Conservation (phyloP, 2,888 invertebrate species). For the Coelinius sp. region DNA sequence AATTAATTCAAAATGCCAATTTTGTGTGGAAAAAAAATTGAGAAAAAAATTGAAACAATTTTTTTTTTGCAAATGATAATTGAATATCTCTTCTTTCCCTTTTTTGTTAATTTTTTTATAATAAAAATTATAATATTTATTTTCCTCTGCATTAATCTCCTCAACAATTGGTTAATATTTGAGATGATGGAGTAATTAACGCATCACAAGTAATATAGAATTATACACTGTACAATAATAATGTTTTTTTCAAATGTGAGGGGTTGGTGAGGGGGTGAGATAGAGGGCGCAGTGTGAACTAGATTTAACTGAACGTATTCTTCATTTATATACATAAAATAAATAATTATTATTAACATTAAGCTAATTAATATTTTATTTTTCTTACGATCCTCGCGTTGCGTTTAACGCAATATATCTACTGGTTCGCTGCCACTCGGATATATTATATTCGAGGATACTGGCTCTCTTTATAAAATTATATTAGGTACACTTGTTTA, state of each 20-base stretch:
- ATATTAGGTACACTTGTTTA: slow-evolving; percentile 69
- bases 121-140: slow-evolving; percentile 49
- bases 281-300: slow-evolving; percentile 33
- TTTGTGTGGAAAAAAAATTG: slow-evolving; percentile 37
- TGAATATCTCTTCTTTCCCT: not conserved
- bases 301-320: slow-evolving; percentile 56
- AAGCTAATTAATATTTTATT: slow-evolving; percentile 46
- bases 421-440: slow-evolving; percentile 45
- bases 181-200: slow-evolving; percentile 51
- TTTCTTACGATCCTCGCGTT: slow-evolving; percentile 21
- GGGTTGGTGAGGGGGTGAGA: not conserved
- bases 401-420: slow-evolving; percentile 11
- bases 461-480: slow-evolving; percentile 70
- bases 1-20: slow-evolving; percentile 5
- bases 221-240: slow-evolving; percentile 71
- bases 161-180: slow-evolving; percentile 36
- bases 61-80: slow-evolving; percentile 47
- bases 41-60: too few relatives aligned
- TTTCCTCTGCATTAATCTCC: slow-evolving; percentile 30
- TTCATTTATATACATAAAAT: slow-evolving; percentile 70
- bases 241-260: not conserved
- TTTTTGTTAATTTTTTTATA: slow-evolving; percentile 46
- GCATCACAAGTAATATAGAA: slow-evolving; percentile 70
- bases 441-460: slow-evolving; percentile 64
- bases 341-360: slow-evolving; percentile 69